phyloP scores from a whole-genome alignment of 2,888 invertebrate genomes.

The Smittia aterrima region DNA sequence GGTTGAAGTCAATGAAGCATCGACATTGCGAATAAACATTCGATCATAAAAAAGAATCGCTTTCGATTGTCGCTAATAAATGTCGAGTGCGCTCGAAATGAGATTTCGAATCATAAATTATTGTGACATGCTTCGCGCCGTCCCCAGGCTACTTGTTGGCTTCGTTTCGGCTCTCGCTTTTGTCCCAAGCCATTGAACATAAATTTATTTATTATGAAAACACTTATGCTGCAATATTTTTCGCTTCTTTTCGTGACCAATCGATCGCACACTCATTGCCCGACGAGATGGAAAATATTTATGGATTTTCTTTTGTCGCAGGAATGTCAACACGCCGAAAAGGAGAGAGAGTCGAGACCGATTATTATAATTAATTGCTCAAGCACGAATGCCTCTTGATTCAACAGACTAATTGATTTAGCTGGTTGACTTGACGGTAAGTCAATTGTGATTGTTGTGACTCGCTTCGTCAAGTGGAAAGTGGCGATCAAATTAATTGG shows the following conservation, averaged over 20 bases:
- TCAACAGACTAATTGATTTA: conserved; percentile 25
- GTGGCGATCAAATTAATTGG: no score
- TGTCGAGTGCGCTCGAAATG: conserved; percentile 28
- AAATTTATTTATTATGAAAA: conserved; percentile 16
- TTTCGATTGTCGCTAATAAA: conserved; percentile 32
- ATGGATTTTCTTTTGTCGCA: conserved; percentile 17
- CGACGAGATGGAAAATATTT: conserved; percentile 37
- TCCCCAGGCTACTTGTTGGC: conserved; percentile 8
- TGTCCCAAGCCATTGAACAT: conserved; percentile 14
- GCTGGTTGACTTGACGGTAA: background rate
- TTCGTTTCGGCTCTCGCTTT: no score
- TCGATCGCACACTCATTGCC: conserved; percentile 41
- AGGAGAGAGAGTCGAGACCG: background rate
- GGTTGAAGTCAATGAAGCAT: background rate
- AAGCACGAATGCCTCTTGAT: conserved; percentile 18
- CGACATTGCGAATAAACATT: conserved; percentile 29
- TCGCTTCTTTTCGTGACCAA: conserved; percentile 36
- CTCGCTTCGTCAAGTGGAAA: background rate
- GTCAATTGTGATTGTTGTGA: conserved; percentile 2
- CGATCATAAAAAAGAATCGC: background rate
- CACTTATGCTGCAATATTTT: conserved; percentile 38
- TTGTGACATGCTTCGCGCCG: background rate
- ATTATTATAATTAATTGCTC: conserved; percentile 24
- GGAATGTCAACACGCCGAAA: background rate
- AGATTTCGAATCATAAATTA: background rate